These are phyloP conservation scores for Acinonyx jubatus DNA, from an alignment of 2,113 vertebrate species.

Conservation along the genomic window DNA sequence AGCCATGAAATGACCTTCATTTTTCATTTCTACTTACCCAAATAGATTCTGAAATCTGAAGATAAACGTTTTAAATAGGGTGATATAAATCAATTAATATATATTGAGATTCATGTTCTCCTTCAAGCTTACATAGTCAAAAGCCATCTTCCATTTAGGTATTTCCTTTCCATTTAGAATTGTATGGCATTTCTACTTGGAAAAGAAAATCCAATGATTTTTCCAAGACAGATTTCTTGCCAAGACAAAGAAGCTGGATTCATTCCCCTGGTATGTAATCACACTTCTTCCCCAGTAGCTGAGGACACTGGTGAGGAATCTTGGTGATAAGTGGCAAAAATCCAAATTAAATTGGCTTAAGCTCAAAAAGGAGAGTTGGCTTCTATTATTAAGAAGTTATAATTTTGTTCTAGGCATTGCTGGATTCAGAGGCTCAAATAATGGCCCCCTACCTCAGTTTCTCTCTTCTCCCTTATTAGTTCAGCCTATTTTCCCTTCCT, in stretches of 20 bases:
- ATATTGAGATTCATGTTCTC: background rate
- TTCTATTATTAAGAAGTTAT: background rate
- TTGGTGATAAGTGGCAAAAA: background rate
- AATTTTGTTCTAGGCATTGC: background rate
- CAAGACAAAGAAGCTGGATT: background rate
- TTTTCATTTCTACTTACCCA: constrained; percentile 58
- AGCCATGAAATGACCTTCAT: constrained; percentile 35
- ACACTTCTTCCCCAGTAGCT: background rate
- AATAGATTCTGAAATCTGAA: constrained; percentile 38
- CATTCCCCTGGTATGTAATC: background rate
- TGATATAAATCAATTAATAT: constrained; percentile 51
- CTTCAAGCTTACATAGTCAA: constrained; percentile 21
- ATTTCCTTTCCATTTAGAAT: background rate
- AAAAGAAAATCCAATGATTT: background rate
- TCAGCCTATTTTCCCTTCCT: background rate
- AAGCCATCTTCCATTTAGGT: background rate
- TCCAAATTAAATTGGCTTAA: background rate
- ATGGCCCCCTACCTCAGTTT: background rate
- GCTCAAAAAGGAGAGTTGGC: background rate
- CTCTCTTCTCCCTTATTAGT: background rate
- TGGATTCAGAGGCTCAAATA: background rate
- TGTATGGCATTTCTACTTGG: background rate
- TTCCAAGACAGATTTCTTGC: background rate
- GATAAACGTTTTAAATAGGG: constrained; percentile 43
- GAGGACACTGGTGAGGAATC: background rate